Conservation (phyloP, 2,888 invertebrate genomes). For the Ormia ochracea region DNA sequence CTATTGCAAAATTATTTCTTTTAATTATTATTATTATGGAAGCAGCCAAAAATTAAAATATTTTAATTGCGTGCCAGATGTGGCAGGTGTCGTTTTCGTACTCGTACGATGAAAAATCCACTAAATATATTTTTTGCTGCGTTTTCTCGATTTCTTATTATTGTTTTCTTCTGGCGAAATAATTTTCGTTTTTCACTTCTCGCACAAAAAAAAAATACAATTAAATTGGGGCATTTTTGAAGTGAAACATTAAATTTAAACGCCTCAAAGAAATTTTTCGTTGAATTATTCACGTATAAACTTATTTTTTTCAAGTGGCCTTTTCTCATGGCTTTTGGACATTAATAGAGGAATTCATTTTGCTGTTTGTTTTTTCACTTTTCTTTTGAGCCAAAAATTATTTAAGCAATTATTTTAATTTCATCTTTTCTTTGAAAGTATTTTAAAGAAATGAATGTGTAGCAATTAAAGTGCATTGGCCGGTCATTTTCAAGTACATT, state of each 20-base stretch:
- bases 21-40: slow-evolving; percentile 3
- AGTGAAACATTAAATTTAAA: slow-evolving; percentile 22
- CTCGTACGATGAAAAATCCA: neutral
- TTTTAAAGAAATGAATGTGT: slow-evolving; percentile 1
- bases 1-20: slow-evolving; percentile 9
- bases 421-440: slow-evolving; percentile 10
- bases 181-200: neutral
- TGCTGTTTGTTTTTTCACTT: neutral
- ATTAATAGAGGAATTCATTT: slow-evolving; percentile 4
- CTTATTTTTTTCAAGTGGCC: slow-evolving; percentile 39
- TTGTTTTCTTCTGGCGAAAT: slow-evolving; percentile 17
- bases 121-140: neutral
- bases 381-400: neutral
- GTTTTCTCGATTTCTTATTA: neutral
- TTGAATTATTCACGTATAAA: slow-evolving; percentile 26
- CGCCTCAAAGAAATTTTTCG: slow-evolving; percentile 2
- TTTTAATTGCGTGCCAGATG: slow-evolving; percentile 55
- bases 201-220: slow-evolving; percentile 9
- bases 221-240: slow-evolving; percentile 46
- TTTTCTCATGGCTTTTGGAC: slow-evolving; percentile 1
- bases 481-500: slow-evolving; percentile 51
- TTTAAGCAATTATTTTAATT: slow-evolving; percentile 13
- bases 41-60: slow-evolving; percentile 23
- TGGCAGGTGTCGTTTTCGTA: slow-evolving; percentile 38
- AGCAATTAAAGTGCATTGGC: slow-evolving; percentile 46